Evolutionary conservation across 1,140 invertebrate genomes (phyloP), one percentile per base, ranked within the genome.

Genomic region (Drosophila ficusphila): DNA sequence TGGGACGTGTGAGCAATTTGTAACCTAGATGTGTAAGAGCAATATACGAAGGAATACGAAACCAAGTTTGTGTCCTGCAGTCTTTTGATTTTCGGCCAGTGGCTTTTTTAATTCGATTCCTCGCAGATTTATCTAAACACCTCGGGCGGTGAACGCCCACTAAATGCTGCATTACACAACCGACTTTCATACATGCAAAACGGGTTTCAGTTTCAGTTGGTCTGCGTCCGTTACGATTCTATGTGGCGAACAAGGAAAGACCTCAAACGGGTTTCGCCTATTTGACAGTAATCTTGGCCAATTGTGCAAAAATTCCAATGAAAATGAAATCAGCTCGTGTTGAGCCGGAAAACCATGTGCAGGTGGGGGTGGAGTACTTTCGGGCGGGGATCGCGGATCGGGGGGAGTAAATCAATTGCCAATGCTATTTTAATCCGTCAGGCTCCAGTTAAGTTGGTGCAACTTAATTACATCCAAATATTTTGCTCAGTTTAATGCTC

Each of bases 261-360:
- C 73, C 47, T 39, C 33, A 72, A 86, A 86, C 81, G 67, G 69
- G 81, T 88, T 88, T 65, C 31, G 69, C 47, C 52, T 31, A 33
- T 47, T 58, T 67, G 61, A 58, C 76, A 73, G 36, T 76, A 62
- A 69, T 29, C 76, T 33, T 56, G 71, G 71, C 71, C 49, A 76
- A 86, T 77, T 81, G 76, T 85, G 81, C 79, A 79, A 85, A 85
- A 86, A 86, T 86, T 86, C 77, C 82, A 78, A 75, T 82, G 82
- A 73, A 85, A 79, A 68, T 73, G 57, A 85, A 85, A 85, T 64
- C 72, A 54, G 58, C 60, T 51, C 36, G 51, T 27, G 16, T 8
- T 67, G 27, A 49, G 54, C 44, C 68, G 68, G 68, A 71, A 71
- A 71, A 60, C 29, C 67, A 51, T 74, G 34, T 60, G 41, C 34